Base-by-base conservation (phyloP, 2,888 invertebrate species). In the Patella depressa region DNA sequence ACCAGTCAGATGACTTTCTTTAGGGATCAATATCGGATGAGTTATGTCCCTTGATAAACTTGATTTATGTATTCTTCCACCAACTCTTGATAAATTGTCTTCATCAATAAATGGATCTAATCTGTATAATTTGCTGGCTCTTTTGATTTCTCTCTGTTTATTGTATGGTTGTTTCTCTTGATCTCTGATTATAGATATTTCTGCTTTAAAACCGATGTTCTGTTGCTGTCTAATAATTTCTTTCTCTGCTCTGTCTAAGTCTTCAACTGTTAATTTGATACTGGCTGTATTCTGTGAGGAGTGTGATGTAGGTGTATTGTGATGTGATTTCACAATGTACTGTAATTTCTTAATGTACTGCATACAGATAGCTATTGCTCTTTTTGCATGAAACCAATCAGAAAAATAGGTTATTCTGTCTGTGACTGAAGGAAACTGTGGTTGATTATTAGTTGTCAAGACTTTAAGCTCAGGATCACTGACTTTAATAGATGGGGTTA, bases 381-480 rank as follows among this genome's bases (percentile, higher is more conserved):
- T 9, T 11, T 53, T 53, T 9, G 71, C 71, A n/a, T 71, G 11
- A 34, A 17, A 71, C 71, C 71, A 71, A 24, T 34, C 11, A 12
- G 71, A 71, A 29, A 71, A 71, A 71, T 71, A 19, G 59, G n/a
- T 12, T 24, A 70, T 14, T 24, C 57, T 45, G 1, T 75, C 29
- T 15, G 29, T 7, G 19, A 59, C n/a, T 15, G 76, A 29, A 14
- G 71, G 34, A 70, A 77, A 79, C 17, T 57, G 29, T 69, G 74
- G 19, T 53, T 11, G 14, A 45, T 45, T 5, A 72, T 79, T 72
- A 24, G 53, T 55, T 24, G 53, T 14, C 34, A 19, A 53, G 34
- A 74, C 12, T 72, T 76, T 79, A 12, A 81, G 74, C 54, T 81
- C 81, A 34, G 75, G 77, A 55, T 81, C 79, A 65, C 76, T 73